Evolutionary conservation across 2,888 invertebrate genomes (phyloP), one percentile per base, ranked within the genome.

Genomic region (Lasioglossum leucozonium): DNA sequence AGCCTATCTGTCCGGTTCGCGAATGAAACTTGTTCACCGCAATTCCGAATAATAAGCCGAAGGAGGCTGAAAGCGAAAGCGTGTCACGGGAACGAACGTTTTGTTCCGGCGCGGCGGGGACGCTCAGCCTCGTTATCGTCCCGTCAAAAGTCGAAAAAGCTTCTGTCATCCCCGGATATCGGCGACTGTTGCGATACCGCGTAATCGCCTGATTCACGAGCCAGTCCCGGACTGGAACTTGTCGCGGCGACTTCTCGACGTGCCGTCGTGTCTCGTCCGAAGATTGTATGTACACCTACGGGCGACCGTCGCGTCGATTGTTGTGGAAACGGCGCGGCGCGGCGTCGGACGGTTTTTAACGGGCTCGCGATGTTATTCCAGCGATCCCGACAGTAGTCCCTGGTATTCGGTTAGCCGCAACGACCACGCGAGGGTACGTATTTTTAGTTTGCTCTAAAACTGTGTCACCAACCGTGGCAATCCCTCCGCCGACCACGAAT

Each of bases 401-500:
- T 72, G 44, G 42, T 51, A 44, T 62, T 76, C 51, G 55, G 16
- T 71, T 16, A 26, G 40, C 16, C 30, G 10, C 13, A 6, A 55
- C 73, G 67, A 6, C 30, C 47, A 30, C 44, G 62, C 81, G 86
- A 62, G 75, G 77, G 73, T 81, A 79, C 34, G 82, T 93, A 93
- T 92, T 92, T 92, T 92, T 93, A 93, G 93, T 84, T 71, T 58
- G 85, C 67, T 90, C 91, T 91, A 89, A 91, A 92, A 91, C 84
- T 88, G 89, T 87, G 87, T 67, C 86, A 65, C 55, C 65, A 62
- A 47, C 76, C 44, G 44, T 11, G 26, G 58, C 77, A 69, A 85
- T 82, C 79, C 79, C 79, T 80, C 79, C 79, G 55, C 40, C 79
- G 30, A 69, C n/a, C n/a, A n/a, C 47, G 74, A 79, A 77, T 74